Evolutionary conservation across 2,113 vertebrate genomes (phyloP).

Genomic region (Martes martes): DNA sequence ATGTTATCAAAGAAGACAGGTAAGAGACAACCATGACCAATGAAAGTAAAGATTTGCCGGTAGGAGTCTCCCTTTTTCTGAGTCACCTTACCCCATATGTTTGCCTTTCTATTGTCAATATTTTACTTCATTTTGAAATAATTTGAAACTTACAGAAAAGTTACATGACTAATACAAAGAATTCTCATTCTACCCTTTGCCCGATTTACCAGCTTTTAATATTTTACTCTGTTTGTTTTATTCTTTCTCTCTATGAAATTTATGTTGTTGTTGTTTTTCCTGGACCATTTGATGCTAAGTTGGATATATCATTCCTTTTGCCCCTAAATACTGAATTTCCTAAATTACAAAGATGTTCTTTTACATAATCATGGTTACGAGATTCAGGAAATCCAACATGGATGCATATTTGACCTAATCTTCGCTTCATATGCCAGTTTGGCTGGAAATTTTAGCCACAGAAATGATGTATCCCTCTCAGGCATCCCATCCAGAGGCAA

Average conservation of each 20-base stretch:
- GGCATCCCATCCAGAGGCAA: not conserved
- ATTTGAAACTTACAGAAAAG: constrained; percentile 5
- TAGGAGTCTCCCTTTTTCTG: not conserved
- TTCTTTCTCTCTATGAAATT: not conserved
- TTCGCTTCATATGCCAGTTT: not conserved
- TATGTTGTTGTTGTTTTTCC: not conserved
- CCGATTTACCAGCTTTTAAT: not conserved
- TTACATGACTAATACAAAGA: not conserved
- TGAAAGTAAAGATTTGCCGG: not conserved
- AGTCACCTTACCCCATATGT: not conserved
- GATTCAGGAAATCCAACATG: not conserved
- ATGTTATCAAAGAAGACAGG: constrained; percentile 99
- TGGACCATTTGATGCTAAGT: not conserved
- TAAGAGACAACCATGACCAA: constrained; percentile 64
- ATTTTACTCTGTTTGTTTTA: not conserved
- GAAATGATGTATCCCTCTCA: not conserved
- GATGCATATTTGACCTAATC: not conserved
- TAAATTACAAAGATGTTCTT: not conserved
- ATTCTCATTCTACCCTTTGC: not conserved
- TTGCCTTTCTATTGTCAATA: not conserved
- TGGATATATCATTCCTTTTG: not conserved
- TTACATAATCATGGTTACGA: not conserved
- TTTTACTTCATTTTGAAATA: not conserved
- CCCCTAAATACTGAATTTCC: not conserved
- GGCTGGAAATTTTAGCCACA: not conserved